Evolutionary conservation across 1,140 invertebrate genomes (phyloP).

Genomic region (Pseudomyrmex pallidus): DNA sequence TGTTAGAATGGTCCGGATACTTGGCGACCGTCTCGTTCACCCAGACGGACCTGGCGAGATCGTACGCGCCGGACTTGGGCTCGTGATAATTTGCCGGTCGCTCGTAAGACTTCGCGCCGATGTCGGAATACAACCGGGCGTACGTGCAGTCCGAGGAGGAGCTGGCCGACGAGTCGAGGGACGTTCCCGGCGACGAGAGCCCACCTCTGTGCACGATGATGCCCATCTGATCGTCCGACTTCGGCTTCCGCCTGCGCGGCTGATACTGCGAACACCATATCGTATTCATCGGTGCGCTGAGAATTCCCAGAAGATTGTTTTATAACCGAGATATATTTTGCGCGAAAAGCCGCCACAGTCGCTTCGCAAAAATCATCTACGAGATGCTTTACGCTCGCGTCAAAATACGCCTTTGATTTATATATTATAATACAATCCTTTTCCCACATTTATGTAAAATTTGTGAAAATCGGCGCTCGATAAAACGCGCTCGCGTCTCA

Average conservation of each 20-base stretch:
- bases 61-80: constrained; percentile 70
- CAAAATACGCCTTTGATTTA: too few species aligned
- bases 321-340: too few species aligned
- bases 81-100: constrained; percentile 76
- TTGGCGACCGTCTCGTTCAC: constrained; percentile 70
- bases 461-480: too few species aligned
- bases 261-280: constrained; percentile 79
- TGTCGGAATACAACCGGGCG: constrained; percentile 74
- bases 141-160: constrained; percentile 80
- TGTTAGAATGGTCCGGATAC: constrained; percentile 74
- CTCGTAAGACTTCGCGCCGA: constrained; percentile 75
- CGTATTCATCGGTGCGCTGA: background rate
- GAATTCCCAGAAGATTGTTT: too few species aligned
- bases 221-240: constrained; percentile 80
- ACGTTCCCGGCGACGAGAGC: constrained; percentile 60
- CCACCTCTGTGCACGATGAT: constrained; percentile 71
- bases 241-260: constrained; percentile 82
- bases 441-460: too few species aligned
- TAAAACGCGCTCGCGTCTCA: background rate
- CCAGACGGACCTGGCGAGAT: constrained; percentile 70
- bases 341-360: background rate
- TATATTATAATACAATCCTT: too few species aligned
- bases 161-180: constrained; percentile 61
- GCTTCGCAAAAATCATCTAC: background rate
- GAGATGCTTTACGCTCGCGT: too few species aligned